Evolutionary conservation across 1,140 invertebrate species (phyloP), one percentile per base, ranked within the genome.

Genomic region (Diachasma alloeum): DNA sequence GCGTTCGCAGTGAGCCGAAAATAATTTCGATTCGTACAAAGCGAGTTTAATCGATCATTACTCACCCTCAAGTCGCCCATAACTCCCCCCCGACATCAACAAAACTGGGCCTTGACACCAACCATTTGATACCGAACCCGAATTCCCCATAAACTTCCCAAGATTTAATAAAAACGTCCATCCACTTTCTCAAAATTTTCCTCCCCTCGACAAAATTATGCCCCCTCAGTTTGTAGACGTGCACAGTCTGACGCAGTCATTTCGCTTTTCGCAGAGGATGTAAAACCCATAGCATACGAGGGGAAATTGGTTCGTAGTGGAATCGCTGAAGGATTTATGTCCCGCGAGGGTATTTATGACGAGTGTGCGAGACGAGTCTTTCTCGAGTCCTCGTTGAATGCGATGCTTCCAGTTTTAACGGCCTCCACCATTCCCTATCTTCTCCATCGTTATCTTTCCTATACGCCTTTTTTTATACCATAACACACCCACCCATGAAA

Each of bases 281-380:
- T 53, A 36, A 37, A 72, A 74, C 59, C 36, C 53, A 70, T 72
- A 59, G 63, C 31, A 13, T n/a, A 48, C 9, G 46, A 74, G 56
- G 68, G 74, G 71, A 79, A 79, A 79, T 79, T 79, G 74, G 72
- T 76, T 79, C 74, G 78, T 72, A 15, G 67, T 76, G 22, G 74
- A 76, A 79, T 79, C 70, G 70, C 69, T 70, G 36, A 73, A 67
- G 78, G 78, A 79, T 79, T 79, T 79, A 79, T 79, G 78, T 46
- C 36, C 66, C 75, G 74, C 71, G 74, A 76, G 73, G 69, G 71
- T 79, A 79, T 79, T 79, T 79, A 79, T 76, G 78, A 79, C 71
- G 75, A 73, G 77, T 59, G 71, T 53, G 72, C 71, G 75, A 44
- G 59, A 63, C 59, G 59, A 26, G 59, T 63, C 59, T 63, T 63